A percentile compares a stretch with the other conserved stretches of the same genome.
phyloP scores from a whole-genome alignment of 2,797 vertebrate species.

The Myotis vivesi region DNA sequence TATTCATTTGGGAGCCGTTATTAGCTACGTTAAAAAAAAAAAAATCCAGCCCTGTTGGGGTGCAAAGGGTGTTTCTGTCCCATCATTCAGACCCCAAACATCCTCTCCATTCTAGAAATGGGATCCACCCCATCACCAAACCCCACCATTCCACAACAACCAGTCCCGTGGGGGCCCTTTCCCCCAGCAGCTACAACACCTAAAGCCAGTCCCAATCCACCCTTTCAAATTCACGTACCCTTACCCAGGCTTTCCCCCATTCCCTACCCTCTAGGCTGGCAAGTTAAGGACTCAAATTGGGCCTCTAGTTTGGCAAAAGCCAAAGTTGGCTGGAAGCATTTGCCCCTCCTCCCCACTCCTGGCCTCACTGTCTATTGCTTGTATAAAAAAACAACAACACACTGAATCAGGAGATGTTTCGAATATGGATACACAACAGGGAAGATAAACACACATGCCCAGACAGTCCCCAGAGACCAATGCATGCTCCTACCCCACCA shows the following conservation, averaged over 20 bases:
- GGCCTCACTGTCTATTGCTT: background rate
- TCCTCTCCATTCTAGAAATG: slow-evolving; percentile 4
- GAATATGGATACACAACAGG: slow-evolving; percentile 16
- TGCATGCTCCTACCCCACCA: background rate
- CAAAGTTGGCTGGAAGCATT: background rate
- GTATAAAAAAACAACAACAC: background rate
- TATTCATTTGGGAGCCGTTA: background rate
- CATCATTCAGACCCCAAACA: background rate
- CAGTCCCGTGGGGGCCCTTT: background rate
- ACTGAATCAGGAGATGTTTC: slow-evolving; percentile 26
- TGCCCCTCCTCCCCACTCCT: background rate
- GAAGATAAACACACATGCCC: slow-evolving; percentile 6
- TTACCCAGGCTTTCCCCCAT: background rate
- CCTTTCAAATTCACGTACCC: background rate
- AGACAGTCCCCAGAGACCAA: background rate
- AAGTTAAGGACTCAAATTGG: slow-evolving; percentile 35
- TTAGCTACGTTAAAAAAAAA: background rate
- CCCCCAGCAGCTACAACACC: slow-evolving; percentile 33
- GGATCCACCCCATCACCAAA: background rate
- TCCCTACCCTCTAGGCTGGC: background rate
- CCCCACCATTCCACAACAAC: slow-evolving; percentile 9
- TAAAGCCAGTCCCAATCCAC: slow-evolving; percentile 20
- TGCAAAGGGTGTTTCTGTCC: slow-evolving; percentile 17
- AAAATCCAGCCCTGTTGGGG: background rate
- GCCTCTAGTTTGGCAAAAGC: slow-evolving; percentile 9